Conservation (phyloP, 2,888 invertebrate species). For the Diaprepes abbreviatus region DNA sequence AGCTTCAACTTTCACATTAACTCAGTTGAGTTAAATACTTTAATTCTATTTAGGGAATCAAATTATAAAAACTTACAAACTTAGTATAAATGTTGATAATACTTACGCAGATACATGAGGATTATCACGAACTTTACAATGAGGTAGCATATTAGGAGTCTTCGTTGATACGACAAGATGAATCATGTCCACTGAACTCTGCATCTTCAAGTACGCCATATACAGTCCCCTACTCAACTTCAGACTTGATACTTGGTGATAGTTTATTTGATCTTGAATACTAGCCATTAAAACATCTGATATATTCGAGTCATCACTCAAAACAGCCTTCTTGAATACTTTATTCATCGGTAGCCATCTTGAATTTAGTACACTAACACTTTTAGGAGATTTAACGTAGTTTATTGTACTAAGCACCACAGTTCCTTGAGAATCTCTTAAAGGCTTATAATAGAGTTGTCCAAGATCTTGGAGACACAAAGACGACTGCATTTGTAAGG, state of each 20-base stretch:
- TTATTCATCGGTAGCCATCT: slow-evolving; percentile 93
- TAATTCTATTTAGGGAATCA: too few species aligned
- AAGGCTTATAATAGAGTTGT: slow-evolving; percentile 91
- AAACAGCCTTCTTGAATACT: slow-evolving; percentile 77
- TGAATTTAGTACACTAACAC: slow-evolving; percentile 90
- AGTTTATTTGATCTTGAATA: slow-evolving; percentile 83
- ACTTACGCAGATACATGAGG: slow-evolving; percentile 95
- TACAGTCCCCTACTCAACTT: slow-evolving; percentile 91
- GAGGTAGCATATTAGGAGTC: slow-evolving; percentile 95
- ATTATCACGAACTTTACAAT: slow-evolving; percentile 93
- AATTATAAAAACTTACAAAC: too few species aligned
- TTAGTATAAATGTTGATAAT: too few species aligned
- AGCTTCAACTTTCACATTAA: too few species aligned
- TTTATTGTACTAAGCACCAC: slow-evolving; percentile 92
- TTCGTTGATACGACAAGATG: slow-evolving; percentile 93
- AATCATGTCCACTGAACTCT: slow-evolving; percentile 95
- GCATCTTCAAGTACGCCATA: slow-evolving; percentile 95
- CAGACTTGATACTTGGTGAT: slow-evolving; percentile 85
- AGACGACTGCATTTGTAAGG: slow-evolving; percentile 92
- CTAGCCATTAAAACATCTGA: slow-evolving; percentile 89
- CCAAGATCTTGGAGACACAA: slow-evolving; percentile 89
- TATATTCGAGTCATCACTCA: slow-evolving; percentile 82
- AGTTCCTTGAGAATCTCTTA: slow-evolving; percentile 90
- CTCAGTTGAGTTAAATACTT: too few species aligned
- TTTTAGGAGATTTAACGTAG: slow-evolving; percentile 84